phyloP scores from a whole-genome alignment of 2,888 invertebrate species.

The Chironomus tentans region DNA sequence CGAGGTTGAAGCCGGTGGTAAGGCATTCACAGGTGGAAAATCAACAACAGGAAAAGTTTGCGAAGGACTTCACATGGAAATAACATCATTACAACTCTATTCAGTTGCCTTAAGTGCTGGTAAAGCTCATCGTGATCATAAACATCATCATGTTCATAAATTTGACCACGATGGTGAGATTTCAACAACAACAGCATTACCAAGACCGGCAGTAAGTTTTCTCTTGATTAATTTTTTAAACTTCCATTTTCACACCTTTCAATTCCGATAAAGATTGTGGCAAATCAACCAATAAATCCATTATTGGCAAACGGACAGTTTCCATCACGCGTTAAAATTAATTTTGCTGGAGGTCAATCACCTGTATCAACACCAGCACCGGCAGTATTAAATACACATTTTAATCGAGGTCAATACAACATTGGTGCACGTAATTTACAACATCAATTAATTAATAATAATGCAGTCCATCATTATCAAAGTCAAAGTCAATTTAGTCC shows the following conservation, averaged over 20 bases:
- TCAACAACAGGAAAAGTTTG: conserved; percentile 39
- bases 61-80: conserved; percentile 46
- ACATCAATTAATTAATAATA: conserved; percentile 44
- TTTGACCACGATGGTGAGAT: conserved; percentile 65
- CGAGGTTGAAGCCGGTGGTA: conserved; percentile 63
- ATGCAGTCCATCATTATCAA: conserved; percentile 6
- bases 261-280: conserved; percentile 39
- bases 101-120: conserved; percentile 73
- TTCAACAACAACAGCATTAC: conserved; percentile 48
- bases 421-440: conserved; percentile 47
- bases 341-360: conserved; percentile 41
- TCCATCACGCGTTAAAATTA: conserved; percentile 46
- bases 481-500: conserved; percentile 32
- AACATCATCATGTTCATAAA: conserved; percentile 77
- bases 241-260: background rate
- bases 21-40: conserved; percentile 56
- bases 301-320: conserved; percentile 54
- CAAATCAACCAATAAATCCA: conserved; percentile 45
- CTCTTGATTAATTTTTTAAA: background rate
- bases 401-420: conserved; percentile 56
- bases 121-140: conserved; percentile 78
- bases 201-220: conserved; percentile 41
- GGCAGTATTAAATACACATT: conserved; percentile 44
- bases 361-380: conserved; percentile 38
- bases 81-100: conserved; percentile 73